Evolutionary conservation across 64 coral and sea anemone genomes (phyloP).

Genomic region (Anthopleura sola): DNA sequence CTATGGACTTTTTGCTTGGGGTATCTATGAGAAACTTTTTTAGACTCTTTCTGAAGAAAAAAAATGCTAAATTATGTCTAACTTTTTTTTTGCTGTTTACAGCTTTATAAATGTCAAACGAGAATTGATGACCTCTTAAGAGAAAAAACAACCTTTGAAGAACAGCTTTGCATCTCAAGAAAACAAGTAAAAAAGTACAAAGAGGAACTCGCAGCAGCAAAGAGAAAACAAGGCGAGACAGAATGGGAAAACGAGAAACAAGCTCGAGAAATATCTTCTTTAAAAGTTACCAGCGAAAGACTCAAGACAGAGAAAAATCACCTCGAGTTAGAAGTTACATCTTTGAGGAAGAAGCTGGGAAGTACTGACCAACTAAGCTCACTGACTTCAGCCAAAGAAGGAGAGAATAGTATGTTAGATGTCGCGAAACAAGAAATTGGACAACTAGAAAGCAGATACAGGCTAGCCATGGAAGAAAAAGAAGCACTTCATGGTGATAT

Average conservation of each 20-base stretch:
- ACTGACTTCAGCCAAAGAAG: neutral
- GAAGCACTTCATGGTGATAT: constrained; percentile 76
- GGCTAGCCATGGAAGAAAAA: constrained; percentile 73
- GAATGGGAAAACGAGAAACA: constrained; percentile 77
- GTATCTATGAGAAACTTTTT: no score
- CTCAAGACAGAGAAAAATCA: constrained; percentile 70
- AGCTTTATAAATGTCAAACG: constrained; percentile 69
- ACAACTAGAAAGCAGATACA: constrained; percentile 75
- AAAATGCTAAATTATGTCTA: no score
- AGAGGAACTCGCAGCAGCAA: constrained; percentile 44
- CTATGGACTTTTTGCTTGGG: no score
- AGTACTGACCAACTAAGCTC: neutral
- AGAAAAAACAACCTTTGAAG: constrained; percentile 60
- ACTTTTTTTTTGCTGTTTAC: neutral
- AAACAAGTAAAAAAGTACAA: constrained; percentile 71
- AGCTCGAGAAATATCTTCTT: constrained; percentile 54
- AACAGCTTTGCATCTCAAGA: constrained; percentile 64
- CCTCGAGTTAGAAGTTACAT: constrained; percentile 63
- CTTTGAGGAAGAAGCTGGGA: constrained; percentile 30
- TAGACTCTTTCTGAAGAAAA: no score
- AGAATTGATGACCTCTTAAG: constrained; percentile 84
- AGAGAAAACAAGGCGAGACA: constrained; percentile 71
- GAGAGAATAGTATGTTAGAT: constrained; percentile 47
- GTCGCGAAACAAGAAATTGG: constrained; percentile 62
- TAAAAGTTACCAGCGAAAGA: constrained; percentile 62